These are phyloP conservation scores for Pempheris klunzingeri DNA, from an alignment of 2,797 vertebrate genomes.

Conservation along the genomic window DNA sequence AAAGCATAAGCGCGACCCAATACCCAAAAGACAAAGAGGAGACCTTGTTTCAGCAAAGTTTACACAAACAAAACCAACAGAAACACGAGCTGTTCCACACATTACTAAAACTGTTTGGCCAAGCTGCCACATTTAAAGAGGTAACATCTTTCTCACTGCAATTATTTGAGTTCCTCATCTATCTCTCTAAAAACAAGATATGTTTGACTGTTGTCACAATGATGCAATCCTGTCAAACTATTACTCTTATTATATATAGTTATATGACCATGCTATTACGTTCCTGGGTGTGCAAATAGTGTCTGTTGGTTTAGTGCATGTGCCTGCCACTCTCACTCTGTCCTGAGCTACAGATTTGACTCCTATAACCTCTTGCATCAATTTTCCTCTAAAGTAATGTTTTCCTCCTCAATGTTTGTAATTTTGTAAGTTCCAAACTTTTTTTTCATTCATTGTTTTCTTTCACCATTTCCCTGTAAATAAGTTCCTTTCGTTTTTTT, in stretches of 20 bases:
- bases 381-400: rapidly evolving
- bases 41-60: too few species aligned
- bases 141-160: too few species aligned
- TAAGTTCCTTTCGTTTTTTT: background rate
- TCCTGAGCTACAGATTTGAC: background rate
- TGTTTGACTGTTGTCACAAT: slow-evolving; percentile 12
- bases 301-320: slow-evolving; percentile 10
- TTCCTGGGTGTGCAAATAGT: background rate
- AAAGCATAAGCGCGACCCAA: too few species aligned
- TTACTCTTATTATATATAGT: slow-evolving; percentile 17
- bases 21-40: too few species aligned
- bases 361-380: background rate
- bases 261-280: background rate
- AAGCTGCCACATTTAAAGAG: too few species aligned
- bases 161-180: too few species aligned
- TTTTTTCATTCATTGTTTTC: too few species aligned
- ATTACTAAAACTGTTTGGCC: too few species aligned
- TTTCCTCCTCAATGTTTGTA: too few species aligned
- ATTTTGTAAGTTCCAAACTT: slow-evolving; percentile 1
- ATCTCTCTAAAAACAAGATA: background rate
- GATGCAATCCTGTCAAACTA: slow-evolving; percentile 28
- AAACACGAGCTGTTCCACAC: too few species aligned
- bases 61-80: too few species aligned
- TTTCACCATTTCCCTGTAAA: background rate
- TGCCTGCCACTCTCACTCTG: background rate